These are phyloP conservation scores for Nerophis lumbriciformis DNA, from an alignment of 2,113 vertebrate genomes.

Conservation along the genomic window DNA sequence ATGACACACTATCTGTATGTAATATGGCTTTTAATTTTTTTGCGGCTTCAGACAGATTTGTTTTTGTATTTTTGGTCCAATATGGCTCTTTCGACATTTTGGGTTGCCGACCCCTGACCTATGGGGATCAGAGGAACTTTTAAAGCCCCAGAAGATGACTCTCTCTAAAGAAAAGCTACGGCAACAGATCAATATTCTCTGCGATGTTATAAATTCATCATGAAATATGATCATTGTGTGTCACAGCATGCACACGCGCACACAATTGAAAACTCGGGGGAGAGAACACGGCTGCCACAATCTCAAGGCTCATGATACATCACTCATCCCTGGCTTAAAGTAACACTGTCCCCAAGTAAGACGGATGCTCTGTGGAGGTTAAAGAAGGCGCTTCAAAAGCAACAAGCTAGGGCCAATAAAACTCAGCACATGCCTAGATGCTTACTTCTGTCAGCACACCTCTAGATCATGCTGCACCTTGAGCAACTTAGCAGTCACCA, in stretches of 20 bases:
- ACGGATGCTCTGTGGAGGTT: background rate
- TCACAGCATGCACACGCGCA: constrained; percentile 9
- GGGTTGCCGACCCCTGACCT: too few relatives aligned
- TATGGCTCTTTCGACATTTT: too few relatives aligned
- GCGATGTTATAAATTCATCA: constrained; percentile 16
- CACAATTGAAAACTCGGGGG: constrained; percentile 3
- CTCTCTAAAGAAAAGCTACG: constrained; percentile 10
- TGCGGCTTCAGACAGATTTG: too few relatives aligned
- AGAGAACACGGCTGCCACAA: constrained; percentile 14
- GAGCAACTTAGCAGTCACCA: too few relatives aligned
- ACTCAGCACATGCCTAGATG: background rate
- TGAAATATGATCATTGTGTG: constrained; percentile 35
- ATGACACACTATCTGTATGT: too few relatives aligned
- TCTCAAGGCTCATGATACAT: constrained; percentile 21
- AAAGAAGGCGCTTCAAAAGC: constrained; percentile 26
- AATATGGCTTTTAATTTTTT: too few relatives aligned
- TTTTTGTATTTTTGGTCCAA: too few relatives aligned
- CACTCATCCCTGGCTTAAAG: constrained; percentile 22
- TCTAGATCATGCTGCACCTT: too few relatives aligned
- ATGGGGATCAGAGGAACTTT: constrained; percentile 8
- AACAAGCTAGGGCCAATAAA: constrained; percentile 18
- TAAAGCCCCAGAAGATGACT: constrained; percentile 8
- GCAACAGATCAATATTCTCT: constrained; percentile 24
- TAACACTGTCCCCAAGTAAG: constrained; percentile 20
- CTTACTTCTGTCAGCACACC: too few relatives aligned